Percentiles rank a stretch among this genome's conserved stretches.
Evolutionary conservation across 2,113 vertebrate species (phyloP).

Genomic region (Poecile atricapillus): DNA sequence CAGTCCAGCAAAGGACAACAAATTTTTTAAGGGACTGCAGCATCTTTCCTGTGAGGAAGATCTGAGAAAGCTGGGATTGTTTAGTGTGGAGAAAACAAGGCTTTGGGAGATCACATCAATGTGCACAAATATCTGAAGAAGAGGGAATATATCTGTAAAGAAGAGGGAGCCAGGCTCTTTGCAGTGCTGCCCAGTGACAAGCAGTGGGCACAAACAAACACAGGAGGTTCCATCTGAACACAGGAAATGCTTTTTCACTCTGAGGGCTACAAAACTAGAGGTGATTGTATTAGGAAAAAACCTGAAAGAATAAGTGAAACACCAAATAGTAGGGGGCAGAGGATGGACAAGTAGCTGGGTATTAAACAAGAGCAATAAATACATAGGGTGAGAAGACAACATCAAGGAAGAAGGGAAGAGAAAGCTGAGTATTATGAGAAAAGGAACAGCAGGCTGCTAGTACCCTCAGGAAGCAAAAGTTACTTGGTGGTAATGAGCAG

Average conservation of each 20-base stretch:
- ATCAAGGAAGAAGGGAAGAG: background rate
- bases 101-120: background rate
- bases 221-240: accelerated
- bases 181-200: background rate
- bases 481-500: background rate
- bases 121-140: background rate
- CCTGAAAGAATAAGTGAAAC: background rate
- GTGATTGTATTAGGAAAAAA: background rate
- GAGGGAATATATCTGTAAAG: background rate
- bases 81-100: background rate
- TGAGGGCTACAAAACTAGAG: background rate
- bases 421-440: background rate
- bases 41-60: background rate
- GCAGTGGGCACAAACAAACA: background rate
- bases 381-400: background rate
- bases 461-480: background rate
- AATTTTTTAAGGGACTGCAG: background rate
- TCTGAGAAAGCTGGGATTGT: background rate
- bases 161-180: background rate
- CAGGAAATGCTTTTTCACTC: background rate
- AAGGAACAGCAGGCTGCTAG: background rate
- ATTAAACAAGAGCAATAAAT: background rate
- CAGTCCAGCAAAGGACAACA: background rate
- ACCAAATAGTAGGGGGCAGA: background rate
- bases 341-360: background rate